Percentiles rank a stretch among this genome's conserved stretches.
Evolutionary conservation across 1,140 invertebrate genomes (phyloP).

Genomic region (Brachionus plicatilis): DNA sequence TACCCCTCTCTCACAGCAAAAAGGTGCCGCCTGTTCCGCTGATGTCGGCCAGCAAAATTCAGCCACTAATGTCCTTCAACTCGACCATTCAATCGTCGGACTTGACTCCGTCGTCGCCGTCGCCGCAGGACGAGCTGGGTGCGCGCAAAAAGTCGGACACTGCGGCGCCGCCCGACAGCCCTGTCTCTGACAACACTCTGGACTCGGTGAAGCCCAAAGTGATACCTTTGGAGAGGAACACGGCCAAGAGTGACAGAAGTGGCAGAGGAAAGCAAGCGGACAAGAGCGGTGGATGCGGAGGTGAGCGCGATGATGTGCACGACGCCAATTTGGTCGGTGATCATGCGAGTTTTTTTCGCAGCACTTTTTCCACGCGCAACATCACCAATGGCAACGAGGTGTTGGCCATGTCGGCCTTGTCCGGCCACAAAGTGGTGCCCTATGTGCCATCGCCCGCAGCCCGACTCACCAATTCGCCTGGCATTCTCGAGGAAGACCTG

Average conservation of each 20-base stretch:
- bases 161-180: neutral
- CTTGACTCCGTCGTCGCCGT: conserved; percentile 1
- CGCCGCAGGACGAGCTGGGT: neutral
- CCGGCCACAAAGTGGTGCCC: neutral
- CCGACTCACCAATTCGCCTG: neutral
- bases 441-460: neutral
- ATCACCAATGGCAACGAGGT: conserved; percentile 1
- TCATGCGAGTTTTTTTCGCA: neutral
- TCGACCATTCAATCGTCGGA: neutral
- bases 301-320: neutral
- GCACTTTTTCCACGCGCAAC: neutral
- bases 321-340: neutral
- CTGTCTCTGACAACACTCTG: neutral
- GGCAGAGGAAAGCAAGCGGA: neutral
- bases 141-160: neutral
- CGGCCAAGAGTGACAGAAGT: neutral
- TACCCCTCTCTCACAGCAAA: neutral
- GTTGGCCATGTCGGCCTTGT: neutral
- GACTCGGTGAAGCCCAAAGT: conserved; percentile 7
- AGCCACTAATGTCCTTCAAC: conserved; percentile 3
- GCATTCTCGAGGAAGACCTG: neutral
- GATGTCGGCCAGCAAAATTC: neutral
- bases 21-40: neutral
- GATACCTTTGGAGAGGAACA: conserved; percentile 17
- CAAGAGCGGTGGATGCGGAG: neutral